Percentiles rank a stretch among this genome's conserved stretches.
phyloP scores from a whole-genome alignment of 2,797 vertebrate species.

The Pangasius macronema region DNA sequence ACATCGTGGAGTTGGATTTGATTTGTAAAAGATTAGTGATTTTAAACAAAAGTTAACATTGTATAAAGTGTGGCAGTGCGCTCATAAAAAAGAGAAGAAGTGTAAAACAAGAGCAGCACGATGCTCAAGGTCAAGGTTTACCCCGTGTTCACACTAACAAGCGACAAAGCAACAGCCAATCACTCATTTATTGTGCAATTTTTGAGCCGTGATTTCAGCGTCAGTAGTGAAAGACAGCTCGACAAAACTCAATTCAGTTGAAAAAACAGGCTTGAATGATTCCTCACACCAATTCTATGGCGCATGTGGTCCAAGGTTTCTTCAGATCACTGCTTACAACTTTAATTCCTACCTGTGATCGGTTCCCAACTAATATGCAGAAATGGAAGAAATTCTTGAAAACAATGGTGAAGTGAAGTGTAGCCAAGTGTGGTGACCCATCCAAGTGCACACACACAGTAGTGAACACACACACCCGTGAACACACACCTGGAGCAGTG shows the following conservation, averaged over 20 bases:
- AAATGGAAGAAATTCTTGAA: background rate
- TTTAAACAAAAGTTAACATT: background rate
- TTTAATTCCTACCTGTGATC: background rate
- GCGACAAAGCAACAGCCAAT: background rate
- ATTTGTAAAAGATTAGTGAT: background rate
- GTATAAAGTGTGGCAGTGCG: background rate
- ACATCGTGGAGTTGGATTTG: background rate
- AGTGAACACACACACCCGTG: no score
- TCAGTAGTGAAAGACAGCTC: background rate
- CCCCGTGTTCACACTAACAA: background rate
- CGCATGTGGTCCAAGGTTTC: background rate
- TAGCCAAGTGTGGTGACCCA: no score
- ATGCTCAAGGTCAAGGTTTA: background rate
- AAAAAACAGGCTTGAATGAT: background rate
- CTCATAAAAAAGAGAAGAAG: background rate
- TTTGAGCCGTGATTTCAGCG: no score
- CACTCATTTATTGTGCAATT: background rate
- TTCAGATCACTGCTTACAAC: background rate
- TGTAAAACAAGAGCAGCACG: background rate
- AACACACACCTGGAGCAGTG: no score
- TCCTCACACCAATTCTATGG: background rate
- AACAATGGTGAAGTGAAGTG: background rate
- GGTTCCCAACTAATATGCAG: background rate
- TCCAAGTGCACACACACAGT: no score
- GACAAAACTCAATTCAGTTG: background rate